These are phyloP conservation scores for Steinernema feltiae DNA, from an alignment of 1,140 invertebrate species.

Conservation along the genomic window DNA sequence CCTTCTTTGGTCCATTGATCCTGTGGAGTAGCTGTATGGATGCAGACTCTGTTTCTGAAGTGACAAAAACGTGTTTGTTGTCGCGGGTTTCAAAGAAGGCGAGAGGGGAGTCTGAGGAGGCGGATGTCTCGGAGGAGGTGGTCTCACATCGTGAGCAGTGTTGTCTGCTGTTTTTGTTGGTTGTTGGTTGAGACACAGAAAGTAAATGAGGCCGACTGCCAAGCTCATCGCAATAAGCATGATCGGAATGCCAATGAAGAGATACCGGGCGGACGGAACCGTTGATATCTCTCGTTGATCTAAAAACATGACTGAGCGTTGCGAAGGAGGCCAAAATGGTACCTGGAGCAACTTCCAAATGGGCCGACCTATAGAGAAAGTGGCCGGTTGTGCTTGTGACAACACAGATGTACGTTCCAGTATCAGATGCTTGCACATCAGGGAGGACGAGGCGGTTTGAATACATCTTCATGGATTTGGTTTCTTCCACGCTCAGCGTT, in stretches of 20 bases:
- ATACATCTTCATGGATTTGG: slow-evolving; percentile 20
- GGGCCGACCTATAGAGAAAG: slow-evolving; percentile 31
- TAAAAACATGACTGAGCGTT: background rate
- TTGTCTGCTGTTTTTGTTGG: background rate
- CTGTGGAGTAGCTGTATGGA: background rate
- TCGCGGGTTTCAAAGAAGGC: background rate
- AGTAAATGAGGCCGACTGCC: background rate
- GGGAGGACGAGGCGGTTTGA: slow-evolving; percentile 31
- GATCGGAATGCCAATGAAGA: background rate
- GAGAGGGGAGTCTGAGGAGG: background rate
- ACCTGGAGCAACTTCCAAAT: slow-evolving; percentile 25
- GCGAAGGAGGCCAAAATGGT: background rate
- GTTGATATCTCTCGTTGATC: background rate
- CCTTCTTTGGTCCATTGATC: background rate
- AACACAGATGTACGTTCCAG: slow-evolving; percentile 36
- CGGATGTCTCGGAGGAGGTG: background rate
- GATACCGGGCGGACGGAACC: background rate
- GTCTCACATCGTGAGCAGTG: background rate
- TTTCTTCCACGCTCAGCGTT: slow-evolving; percentile 19
- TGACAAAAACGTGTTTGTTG: background rate
- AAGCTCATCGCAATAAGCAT: background rate
- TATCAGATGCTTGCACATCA: slow-evolving; percentile 18
- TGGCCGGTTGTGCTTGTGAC: slow-evolving; percentile 34
- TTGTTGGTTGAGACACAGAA: background rate
- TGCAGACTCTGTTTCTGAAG: background rate